Base-by-base conservation (phyloP, 2,113 vertebrate genomes). In the Mastomys natalensis region DNA sequence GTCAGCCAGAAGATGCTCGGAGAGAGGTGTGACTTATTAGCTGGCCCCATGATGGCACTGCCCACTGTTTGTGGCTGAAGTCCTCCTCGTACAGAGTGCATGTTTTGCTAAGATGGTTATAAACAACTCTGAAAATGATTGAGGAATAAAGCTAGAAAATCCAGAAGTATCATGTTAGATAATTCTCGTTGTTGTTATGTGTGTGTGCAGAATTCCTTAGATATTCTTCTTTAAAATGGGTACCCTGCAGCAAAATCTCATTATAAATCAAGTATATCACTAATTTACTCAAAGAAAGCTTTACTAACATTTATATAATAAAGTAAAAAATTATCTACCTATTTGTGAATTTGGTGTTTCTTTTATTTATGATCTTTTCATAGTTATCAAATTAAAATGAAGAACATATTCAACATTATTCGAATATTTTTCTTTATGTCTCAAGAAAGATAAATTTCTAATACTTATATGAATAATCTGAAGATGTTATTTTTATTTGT, bases 1-100 rank as follows among this genome's bases (percentile, higher is more conserved):
- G 97, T 93, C 90, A 98, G 78, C 62, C 85, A 10, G 97, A 98
- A 98, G 53, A 90, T 97, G 29, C 91, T 2, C 0, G 96, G 66
- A 87, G 81, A 80, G 43, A 62, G n/a, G 5, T 97, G 96, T 34
- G 98, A 98, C 95, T 87, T 29, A 95, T 98, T 98, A 94, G 73
- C 73, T 81, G 8, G 43, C 10, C 1, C 55, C 94, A 92, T 96
- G 17, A 12, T 80, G 29, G 16, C 40, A 3, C 34, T 94, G 55
- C 1, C 10, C 5, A 93, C 45, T 53, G 16, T 62, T 51, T 84
- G 11, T 26, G 40, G 55, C 87, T 17, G 81, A 37, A 87, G 37
- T 68, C 3, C 0, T 85, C 11, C 16, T 29, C 34, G 17, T 53
- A 48, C 0, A 7, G 3, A 1, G 29, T 37, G 87, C 21, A 3